phyloP scores from a whole-genome alignment of 2,797 vertebrate species.

The Emydoidea blandingii region DNA sequence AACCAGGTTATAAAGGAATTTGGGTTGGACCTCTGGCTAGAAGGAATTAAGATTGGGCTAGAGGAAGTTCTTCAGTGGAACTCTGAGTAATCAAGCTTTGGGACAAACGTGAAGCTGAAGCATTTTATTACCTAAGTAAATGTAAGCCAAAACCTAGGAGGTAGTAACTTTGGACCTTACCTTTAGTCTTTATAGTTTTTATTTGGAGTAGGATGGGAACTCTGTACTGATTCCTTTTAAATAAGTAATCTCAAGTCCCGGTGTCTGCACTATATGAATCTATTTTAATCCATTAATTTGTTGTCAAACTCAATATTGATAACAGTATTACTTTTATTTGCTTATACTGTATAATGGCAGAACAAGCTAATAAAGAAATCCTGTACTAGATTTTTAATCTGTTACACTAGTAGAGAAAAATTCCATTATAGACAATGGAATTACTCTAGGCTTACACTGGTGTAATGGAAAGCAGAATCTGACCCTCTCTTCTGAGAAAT shows the following conservation, averaged over 20 bases:
- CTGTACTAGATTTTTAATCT: constrained; percentile 56
- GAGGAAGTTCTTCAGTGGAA: not conserved
- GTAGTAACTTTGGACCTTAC: not conserved
- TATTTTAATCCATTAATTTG: constrained; percentile 35
- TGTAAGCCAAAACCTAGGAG: not conserved
- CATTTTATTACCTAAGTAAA: not conserved
- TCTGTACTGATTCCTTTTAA: not conserved
- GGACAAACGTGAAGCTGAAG: not conserved
- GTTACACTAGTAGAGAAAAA: constrained; percentile 15
- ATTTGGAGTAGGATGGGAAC: not conserved
- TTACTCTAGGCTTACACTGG: constrained; percentile 22
- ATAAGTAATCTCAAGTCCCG: not conserved
- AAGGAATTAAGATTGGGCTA: not conserved
- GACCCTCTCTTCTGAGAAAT: constrained; percentile 54
- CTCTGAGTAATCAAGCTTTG: not conserved
- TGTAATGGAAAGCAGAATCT: constrained; percentile 59
- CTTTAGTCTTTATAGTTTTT: not conserved
- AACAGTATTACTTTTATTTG: constrained; percentile 26
- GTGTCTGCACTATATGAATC: not conserved
- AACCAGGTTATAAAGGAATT: not conserved
- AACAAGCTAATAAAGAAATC: constrained; percentile 37
- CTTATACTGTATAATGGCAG: constrained; percentile 14
- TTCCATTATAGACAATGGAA: constrained; percentile 43
- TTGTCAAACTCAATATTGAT: constrained; percentile 42
- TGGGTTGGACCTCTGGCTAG: not conserved